phyloP scores from a whole-genome alignment of 2,797 vertebrate genomes.

The Squalus acanthias region DNA sequence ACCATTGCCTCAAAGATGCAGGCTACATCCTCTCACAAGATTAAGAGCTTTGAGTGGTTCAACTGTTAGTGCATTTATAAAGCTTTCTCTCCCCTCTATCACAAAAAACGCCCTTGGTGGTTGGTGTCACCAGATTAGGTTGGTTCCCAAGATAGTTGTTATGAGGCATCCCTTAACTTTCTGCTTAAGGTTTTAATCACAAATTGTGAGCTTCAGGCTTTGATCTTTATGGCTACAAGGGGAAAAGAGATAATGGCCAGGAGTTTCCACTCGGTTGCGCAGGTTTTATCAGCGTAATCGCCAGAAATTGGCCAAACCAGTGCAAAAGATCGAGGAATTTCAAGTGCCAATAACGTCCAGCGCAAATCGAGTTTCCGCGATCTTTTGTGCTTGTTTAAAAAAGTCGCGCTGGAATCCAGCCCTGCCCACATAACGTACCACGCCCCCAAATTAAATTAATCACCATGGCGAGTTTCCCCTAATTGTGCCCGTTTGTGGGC shows the following conservation, averaged over 20 bases:
- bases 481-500: neutral
- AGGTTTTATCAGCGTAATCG: neutral
- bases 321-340: neutral
- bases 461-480: neutral
- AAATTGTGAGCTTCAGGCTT: neutral
- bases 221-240: neutral
- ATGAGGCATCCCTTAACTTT: neutral
- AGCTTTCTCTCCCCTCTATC: neutral
- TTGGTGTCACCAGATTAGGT: neutral
- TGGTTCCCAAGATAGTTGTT: neutral
- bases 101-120: neutral
- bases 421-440: neutral
- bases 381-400: neutral
- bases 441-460: neutral
- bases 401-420: neutral
- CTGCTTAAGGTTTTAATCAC: neutral
- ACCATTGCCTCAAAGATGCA: neutral
- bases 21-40: neutral
- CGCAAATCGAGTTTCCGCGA: neutral
- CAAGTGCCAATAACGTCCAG: neutral
- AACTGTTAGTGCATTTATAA: neutral
- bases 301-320: neutral
- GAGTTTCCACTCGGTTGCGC: neutral
- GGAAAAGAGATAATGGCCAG: neutral
- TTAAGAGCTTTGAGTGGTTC: neutral